Evolutionary conservation across 1,140 invertebrate species (phyloP).

Genomic region (Drosophila auraria): DNA sequence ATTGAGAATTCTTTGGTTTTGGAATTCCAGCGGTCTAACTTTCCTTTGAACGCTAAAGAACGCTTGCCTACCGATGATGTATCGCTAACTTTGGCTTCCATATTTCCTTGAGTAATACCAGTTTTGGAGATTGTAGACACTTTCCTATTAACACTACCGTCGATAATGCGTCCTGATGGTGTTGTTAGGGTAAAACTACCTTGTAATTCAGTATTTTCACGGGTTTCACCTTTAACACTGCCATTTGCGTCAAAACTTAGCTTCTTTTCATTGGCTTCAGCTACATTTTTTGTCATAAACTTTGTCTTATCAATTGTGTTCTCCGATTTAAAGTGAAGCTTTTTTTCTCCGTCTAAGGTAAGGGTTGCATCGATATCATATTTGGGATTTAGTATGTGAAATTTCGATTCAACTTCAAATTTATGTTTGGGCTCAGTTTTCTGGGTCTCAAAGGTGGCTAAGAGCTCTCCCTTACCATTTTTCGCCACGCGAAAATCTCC

Average conservation of each 20-base stretch:
- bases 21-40: slow-evolving; percentile 85
- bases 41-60: slow-evolving; percentile 78
- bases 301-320: slow-evolving; percentile 86
- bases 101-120: slow-evolving; percentile 67
- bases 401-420: slow-evolving; percentile 88
- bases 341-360: slow-evolving; percentile 89
- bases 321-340: slow-evolving; percentile 87
- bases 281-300: slow-evolving; percentile 87
- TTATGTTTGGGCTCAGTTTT: slow-evolving; percentile 86
- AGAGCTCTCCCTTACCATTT: slow-evolving; percentile 87
- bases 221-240: slow-evolving; percentile 85
- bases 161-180: slow-evolving; percentile 49
- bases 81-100: slow-evolving; percentile 74
- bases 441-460: slow-evolving; percentile 86
- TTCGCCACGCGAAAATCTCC: slow-evolving; percentile 86
- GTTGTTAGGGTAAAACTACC: slow-evolving; percentile 69
- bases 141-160: slow-evolving; percentile 82
- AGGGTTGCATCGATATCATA: slow-evolving; percentile 88
- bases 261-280: slow-evolving; percentile 86
- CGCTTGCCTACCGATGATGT: slow-evolving; percentile 80
- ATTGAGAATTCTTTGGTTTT: slow-evolving; percentile 84
- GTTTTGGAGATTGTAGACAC: slow-evolving; percentile 73
- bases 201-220: slow-evolving; percentile 85
- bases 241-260: slow-evolving; percentile 86
- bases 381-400: slow-evolving; percentile 86